Conservation (phyloP, 1,140 invertebrate species). For the Phymastichus coffea region DNA sequence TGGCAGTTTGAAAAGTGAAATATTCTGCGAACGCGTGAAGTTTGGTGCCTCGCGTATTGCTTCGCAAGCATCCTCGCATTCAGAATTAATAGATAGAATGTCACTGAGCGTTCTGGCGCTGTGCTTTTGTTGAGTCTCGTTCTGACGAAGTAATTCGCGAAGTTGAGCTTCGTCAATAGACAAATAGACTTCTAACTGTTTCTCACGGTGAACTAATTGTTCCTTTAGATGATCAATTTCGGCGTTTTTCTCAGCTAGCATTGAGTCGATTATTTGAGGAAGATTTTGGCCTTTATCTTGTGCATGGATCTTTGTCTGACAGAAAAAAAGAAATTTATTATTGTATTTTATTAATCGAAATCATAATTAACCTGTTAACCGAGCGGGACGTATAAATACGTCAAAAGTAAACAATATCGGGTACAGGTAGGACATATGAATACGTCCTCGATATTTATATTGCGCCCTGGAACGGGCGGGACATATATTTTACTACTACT, state of each 20-base stretch:
- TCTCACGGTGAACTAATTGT: slow-evolving; percentile 57
- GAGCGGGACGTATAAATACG: too few species aligned
- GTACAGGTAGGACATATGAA: too few species aligned
- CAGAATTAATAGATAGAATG: slow-evolving; percentile 67
- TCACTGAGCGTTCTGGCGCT: slow-evolving; percentile 68
- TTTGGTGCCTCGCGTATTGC: slow-evolving; percentile 39
- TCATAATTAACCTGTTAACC: too few species aligned
- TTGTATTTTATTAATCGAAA: not conserved
- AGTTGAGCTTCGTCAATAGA: slow-evolving; percentile 58
- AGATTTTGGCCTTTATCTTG: slow-evolving; percentile 50
- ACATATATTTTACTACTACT: too few species aligned
- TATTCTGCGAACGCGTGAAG: slow-evolving; percentile 34
- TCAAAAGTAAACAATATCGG: too few species aligned
- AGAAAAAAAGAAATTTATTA: too few species aligned
- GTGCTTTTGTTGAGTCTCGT: slow-evolving; percentile 54
- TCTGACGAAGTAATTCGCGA: slow-evolving; percentile 44
- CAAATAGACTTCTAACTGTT: slow-evolving; percentile 52
- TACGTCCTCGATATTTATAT: too few species aligned
- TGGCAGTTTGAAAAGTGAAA: slow-evolving; percentile 39
- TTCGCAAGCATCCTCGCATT: slow-evolving; percentile 57
- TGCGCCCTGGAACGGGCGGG: too few species aligned
- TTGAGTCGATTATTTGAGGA: slow-evolving; percentile 63
- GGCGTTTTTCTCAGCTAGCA: slow-evolving; percentile 68
- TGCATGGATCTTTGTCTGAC: slow-evolving; percentile 37
- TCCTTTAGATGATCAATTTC: slow-evolving; percentile 65